Evolutionary conservation across 2,113 vertebrate genomes (phyloP).

Genomic region (Megalops atlanticus): DNA sequence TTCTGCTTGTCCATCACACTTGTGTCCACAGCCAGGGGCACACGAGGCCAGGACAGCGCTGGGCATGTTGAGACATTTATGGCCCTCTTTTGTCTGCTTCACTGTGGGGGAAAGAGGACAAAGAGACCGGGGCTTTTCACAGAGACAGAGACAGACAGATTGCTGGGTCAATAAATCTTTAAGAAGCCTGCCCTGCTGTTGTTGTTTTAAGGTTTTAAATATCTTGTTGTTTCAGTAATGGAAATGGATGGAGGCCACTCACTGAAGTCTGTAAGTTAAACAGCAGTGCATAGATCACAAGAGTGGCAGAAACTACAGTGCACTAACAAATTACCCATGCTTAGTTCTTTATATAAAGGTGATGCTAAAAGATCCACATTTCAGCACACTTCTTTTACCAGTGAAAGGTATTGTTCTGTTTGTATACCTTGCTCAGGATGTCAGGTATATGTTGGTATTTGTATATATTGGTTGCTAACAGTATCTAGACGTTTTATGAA

Average conservation of each 20-base stretch:
- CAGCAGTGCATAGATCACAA: not conserved
- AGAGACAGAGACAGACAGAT: not conserved
- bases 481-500: too few relatives aligned
- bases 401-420: not conserved
- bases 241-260: not conserved
- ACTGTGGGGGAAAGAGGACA: not conserved
- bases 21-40: conserved; percentile 20
- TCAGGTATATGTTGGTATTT: too few relatives aligned
- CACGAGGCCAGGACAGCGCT: not conserved
- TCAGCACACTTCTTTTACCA: not conserved
- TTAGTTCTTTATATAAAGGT: not conserved
- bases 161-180: conserved; percentile 6
- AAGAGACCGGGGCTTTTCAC: conserved; percentile 7
- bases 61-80: conserved; percentile 16
- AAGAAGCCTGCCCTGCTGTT: conserved; percentile 4
- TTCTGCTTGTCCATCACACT: conserved; percentile 40
- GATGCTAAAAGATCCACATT: not conserved
- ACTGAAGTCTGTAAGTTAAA: not conserved
- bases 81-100: not conserved
- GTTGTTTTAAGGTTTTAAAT: conserved; percentile 10
- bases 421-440: not conserved
- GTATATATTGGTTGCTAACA: too few relatives aligned
- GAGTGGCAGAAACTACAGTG: not conserved
- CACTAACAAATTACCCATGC: not conserved
- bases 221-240: not conserved